phyloP scores from a whole-genome alignment of 1,140 invertebrate species.

The Heliconius hermathena region DNA sequence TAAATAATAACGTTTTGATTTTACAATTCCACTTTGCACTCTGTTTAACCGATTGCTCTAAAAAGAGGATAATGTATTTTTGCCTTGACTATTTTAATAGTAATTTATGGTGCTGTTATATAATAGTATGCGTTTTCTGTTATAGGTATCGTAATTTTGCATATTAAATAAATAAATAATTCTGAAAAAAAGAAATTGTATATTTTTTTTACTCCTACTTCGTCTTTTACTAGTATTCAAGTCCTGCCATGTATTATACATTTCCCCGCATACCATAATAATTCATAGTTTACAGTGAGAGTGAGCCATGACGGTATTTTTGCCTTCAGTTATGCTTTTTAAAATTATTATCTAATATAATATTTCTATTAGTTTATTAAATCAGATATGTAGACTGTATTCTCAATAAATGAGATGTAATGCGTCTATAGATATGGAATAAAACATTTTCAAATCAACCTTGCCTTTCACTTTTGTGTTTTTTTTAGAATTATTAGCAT shows the following conservation, averaged over 20 bases:
- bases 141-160: too few relatives aligned
- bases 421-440: neutral
- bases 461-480: neutral
- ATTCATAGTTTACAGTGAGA: neutral
- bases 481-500: too few relatives aligned
- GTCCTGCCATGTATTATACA: too few relatives aligned
- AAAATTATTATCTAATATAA: neutral
- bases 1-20: constrained; percentile 16
- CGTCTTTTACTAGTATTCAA: too few relatives aligned
- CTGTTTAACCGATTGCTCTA: neutral
- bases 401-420: neutral
- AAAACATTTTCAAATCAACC: neutral
- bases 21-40: neutral
- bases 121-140: too few relatives aligned
- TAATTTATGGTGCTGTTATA: too few relatives aligned
- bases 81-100: too few relatives aligned
- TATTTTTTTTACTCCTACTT: too few relatives aligned
- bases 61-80: neutral
- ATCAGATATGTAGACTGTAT: neutral
- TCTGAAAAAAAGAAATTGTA: too few relatives aligned
- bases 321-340: neutral
- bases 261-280: neutral
- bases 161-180: too few relatives aligned
- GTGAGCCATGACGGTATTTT: too few relatives aligned
- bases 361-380: neutral